Evolutionary conservation across 2,888 invertebrate genomes (phyloP).

Genomic region (Alentia gelatinosa): DNA sequence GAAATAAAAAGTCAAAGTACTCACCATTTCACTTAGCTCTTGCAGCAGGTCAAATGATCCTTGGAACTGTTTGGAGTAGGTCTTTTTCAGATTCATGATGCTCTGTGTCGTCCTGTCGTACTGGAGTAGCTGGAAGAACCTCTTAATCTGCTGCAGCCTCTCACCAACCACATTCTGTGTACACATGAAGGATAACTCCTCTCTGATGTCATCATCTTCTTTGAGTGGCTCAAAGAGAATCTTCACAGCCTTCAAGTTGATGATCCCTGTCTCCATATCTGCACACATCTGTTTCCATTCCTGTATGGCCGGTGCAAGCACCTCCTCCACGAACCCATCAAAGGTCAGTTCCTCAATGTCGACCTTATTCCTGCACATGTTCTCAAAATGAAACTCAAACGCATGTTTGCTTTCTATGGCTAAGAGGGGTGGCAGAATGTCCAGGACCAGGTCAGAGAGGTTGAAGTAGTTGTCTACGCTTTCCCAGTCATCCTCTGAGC

Average conservation of each 20-base stretch:
- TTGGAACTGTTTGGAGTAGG: background rate
- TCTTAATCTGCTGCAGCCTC: background rate
- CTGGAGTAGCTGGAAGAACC: background rate
- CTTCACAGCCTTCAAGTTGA: background rate
- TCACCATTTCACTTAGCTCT: background rate
- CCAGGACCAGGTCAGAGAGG: too few species aligned
- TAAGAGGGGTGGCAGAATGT: too few species aligned
- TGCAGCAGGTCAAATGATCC: background rate
- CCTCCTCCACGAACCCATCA: background rate
- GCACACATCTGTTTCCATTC: background rate
- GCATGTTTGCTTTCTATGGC: too few species aligned
- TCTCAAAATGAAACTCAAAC: too few species aligned
- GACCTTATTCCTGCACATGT: too few species aligned
- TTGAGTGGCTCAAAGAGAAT: background rate
- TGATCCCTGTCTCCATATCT: background rate
- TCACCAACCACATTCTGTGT: background rate
- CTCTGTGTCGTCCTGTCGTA: background rate
- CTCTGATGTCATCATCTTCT: background rate
- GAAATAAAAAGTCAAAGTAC: too few species aligned
- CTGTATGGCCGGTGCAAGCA: background rate
- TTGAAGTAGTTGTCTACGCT: too few species aligned
- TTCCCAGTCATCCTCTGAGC: too few species aligned
- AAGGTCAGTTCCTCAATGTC: too few species aligned
- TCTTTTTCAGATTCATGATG: background rate
- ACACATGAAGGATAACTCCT: background rate